Percentiles rank a stretch among this genome's conserved stretches.
These are phyloP conservation scores for Gobio gobio DNA, from an alignment of 2,113 vertebrate species.

Conservation along the genomic window DNA sequence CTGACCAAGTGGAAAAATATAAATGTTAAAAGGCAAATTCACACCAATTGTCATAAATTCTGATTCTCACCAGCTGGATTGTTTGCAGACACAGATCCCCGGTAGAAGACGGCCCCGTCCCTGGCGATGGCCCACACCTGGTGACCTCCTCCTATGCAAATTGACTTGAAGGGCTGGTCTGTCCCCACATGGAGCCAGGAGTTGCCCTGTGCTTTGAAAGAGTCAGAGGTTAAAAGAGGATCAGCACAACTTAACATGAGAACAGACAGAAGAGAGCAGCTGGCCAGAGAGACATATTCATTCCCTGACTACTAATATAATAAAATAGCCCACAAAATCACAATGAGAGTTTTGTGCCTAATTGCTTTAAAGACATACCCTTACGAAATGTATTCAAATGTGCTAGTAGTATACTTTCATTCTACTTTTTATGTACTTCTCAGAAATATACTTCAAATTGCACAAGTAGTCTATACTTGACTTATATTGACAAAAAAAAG, in stretches of 20 bases:
- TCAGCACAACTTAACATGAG: not conserved
- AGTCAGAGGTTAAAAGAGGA: not conserved
- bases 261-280: not conserved
- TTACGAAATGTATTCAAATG: too few species aligned
- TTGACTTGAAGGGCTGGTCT: slow-evolving; percentile 92
- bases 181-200: slow-evolving; percentile 97
- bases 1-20: too few species aligned
- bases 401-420: too few species aligned
- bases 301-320: too few species aligned
- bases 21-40: too few species aligned
- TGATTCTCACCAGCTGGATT: slow-evolving; percentile 85
- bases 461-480: too few species aligned
- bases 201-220: slow-evolving; percentile 76
- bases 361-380: not conserved
- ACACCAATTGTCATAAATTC: too few species aligned
- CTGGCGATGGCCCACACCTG: slow-evolving; percentile 96
- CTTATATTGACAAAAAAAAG: too few species aligned
- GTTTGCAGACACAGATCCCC: slow-evolving; percentile 88
- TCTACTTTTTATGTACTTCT: too few species aligned
- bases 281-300: too few species aligned
- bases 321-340: too few species aligned
- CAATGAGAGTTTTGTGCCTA: not conserved
- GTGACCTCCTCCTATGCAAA: slow-evolving; percentile 88
- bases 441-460: too few species aligned
- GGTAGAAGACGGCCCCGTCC: slow-evolving; percentile 92